Percentiles rank a stretch among this genome's conserved stretches.
These are phyloP conservation scores for Bedellia somnulentella DNA, from an alignment of 2,888 invertebrate species.

Conservation along the genomic window DNA sequence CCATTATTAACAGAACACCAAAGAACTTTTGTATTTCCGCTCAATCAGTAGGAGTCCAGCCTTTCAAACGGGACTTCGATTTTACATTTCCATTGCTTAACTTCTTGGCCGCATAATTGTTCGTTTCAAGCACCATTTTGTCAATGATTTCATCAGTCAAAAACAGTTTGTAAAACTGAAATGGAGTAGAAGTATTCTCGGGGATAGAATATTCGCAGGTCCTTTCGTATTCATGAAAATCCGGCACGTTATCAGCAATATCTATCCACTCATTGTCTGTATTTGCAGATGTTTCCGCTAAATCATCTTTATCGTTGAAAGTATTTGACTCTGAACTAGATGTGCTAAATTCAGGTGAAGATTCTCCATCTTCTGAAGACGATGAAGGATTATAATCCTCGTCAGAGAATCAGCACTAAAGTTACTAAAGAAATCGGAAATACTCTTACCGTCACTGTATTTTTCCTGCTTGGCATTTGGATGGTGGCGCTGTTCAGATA, in stretches of 20 bases:
- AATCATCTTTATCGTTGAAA: neutral
- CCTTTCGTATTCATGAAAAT: neutral
- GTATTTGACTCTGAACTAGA: neutral
- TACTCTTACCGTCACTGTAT: too few relatives aligned
- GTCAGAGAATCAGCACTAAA: too few relatives aligned
- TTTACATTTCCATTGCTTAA: neutral
- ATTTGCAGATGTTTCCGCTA: neutral
- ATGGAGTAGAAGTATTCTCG: slow-evolving; percentile 6
- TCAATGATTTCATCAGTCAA: slow-evolving; percentile 9
- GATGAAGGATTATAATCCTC: neutral
- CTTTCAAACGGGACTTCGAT: neutral
- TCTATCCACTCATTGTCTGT: neutral
- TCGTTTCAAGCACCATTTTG: slow-evolving; percentile 10
- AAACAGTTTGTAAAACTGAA: slow-evolving; percentile 10
- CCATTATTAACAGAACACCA: slow-evolving; percentile 5
- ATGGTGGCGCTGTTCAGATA: too few relatives aligned
- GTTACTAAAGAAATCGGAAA: too few relatives aligned
- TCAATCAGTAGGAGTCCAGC: neutral
- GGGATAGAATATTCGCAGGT: slow-evolving; percentile 1
- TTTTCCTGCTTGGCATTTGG: too few relatives aligned
- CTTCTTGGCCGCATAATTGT: slow-evolving; percentile 8
- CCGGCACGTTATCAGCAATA: neutral
- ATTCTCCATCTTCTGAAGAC: neutral
- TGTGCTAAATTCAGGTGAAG: neutral
- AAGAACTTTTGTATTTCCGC: slow-evolving; percentile 1